Evolutionary conservation across 2,113 vertebrate species (phyloP), one percentile per base, ranked within the genome.

Genomic region (Lampris incognitus): DNA sequence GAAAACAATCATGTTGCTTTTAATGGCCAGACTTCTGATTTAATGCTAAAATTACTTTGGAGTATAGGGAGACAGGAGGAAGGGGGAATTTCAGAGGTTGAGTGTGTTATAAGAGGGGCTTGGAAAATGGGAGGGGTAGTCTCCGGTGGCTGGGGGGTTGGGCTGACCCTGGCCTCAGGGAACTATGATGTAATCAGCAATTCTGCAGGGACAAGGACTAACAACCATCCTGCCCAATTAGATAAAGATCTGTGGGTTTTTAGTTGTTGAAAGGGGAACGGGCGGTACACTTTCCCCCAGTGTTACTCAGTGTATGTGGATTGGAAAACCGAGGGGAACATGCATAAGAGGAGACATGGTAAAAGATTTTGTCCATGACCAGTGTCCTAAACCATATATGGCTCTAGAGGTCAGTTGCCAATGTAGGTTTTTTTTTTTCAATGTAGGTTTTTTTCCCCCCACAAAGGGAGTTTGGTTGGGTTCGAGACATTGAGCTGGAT

Each of bases 11-110:
- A 64, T 62, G 44, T 76, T 24, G 74, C 69, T 44, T 76, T 69
- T 88, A 90, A 91, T 87, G 86, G 85, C 62, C 59, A 38, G 72
- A 58, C 72, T 72, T 68, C 85, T 88, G 80, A 89, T 89, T 88
- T 71, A 68, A 81, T 68, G 77, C 83, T 90, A 76, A 88, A 90
- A 90, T 90, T 90, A 91, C 86, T 11, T 41, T 1, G 66, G 6
- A 41, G 59, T 71, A 61, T 60, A n/a, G 54, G 63, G 60, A 57
- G 42, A 24, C 24, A 24, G 44, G 69, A 60, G 69, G 9, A 55
- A 50, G 9, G 24, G 38, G 9, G n/a, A 39, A 64, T 84, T 85
- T 85, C 36, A 49, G 72, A 73, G 61, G 80, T 78, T 78, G 54
- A 56, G 78, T 9, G 59, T 85, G 78, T 70, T 0, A 44, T 64